Evolutionary conservation across 2,797 vertebrate genomes (phyloP), one percentile per base, ranked within the genome.

Genomic region (Brachymystax lenok): DNA sequence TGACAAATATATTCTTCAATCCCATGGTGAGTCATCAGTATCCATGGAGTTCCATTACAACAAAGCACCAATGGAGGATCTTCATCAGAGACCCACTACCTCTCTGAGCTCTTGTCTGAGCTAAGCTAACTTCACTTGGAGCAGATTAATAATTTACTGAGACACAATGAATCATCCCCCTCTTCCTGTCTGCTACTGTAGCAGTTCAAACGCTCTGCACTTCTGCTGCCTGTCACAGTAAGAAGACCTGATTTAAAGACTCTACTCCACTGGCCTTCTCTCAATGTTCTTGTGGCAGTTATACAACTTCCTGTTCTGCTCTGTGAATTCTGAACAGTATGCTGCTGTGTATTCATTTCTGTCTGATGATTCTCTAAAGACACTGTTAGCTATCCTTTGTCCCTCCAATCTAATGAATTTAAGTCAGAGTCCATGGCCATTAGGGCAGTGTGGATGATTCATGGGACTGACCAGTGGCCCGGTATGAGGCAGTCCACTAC

Each of bases 291-390:
- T 61, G 56, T 61, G 56, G 56, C 56, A 61, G 56, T 61, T 61
- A 61, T 61, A n/a, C 56, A 61, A 61, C 56, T 61, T 61, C 56
- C 56, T 61, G 56, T 61, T 61, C 56, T 61, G 56, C 56, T 61
- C n/a, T 61, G 56, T 61, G n/a, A 61, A 19, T 61, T 61, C 21
- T n/a, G n/a, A 61, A 61, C 56, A 61, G 56, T 61, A 61, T 21
- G n/a, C 56, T 61, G 56, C 56, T 61, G 56, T 61, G 56, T 61
- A 21, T 61, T 61, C 56, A 61, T 61, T 61, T 61, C 5, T 56
- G 52, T 19, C 76, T 17, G 19, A 67, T 69, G 81, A 75, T 79
- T 69, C 69, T 66, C 24, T 68, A 28, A 70, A 74, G 77, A 63
- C 61, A 24, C 69, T 17, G 1, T 50, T 80, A 33, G 33, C 69